A percentile compares a stretch with the other conserved stretches of the same genome.
These are phyloP conservation scores for Vultur gryphus DNA, from an alignment of 2,797 vertebrate species.

Conservation along the genomic window DNA sequence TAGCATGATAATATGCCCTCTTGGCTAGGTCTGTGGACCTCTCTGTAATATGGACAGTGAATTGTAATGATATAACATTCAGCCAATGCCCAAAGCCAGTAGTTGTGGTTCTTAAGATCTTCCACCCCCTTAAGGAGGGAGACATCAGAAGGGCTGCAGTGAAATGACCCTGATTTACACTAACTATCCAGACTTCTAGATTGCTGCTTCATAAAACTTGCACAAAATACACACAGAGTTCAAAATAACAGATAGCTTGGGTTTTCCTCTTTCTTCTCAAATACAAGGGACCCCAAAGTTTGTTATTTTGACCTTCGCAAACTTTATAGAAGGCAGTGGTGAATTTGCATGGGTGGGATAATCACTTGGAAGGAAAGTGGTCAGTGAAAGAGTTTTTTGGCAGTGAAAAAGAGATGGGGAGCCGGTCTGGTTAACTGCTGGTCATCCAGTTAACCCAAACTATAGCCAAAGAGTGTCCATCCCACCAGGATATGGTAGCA, in stretches of 20 bases:
- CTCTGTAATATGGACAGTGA: not conserved
- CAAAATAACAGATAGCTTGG: not conserved
- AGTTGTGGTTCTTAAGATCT: not conserved
- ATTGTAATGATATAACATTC: not conserved
- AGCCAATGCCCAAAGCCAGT: not conserved
- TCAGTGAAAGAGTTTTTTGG: not conserved
- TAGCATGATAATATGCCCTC: not conserved
- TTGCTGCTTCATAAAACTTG: not conserved
- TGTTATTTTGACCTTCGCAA: not conserved
- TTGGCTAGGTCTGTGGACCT: not conserved
- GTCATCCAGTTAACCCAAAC: not conserved
- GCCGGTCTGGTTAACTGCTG: not conserved
- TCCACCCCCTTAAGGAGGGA: not conserved
- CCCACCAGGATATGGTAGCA: not conserved
- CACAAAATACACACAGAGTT: not conserved
- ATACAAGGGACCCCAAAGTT: not conserved
- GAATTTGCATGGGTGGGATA: not conserved
- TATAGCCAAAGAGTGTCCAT: too few species aligned
- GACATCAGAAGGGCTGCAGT: not conserved
- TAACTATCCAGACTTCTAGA: not conserved
- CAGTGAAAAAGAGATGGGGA: not conserved
- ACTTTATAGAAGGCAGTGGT: not conserved
- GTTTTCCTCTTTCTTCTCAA: not conserved
- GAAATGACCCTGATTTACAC: not conserved
- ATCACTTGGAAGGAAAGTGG: not conserved